Conservation (phyloP, 2,797 vertebrate genomes). For the Alouatta caraya region DNA sequence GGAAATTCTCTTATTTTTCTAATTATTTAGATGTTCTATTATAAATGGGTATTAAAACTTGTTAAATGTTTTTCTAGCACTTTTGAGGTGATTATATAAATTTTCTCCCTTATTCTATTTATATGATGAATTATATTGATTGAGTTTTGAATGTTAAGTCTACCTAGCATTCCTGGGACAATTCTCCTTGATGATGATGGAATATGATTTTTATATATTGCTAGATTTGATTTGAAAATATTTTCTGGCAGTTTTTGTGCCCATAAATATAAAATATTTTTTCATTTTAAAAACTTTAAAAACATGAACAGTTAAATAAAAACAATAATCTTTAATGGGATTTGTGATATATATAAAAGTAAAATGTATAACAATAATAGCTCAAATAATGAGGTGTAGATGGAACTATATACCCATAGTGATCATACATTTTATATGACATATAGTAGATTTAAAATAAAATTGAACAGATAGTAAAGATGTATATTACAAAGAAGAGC, state of each 20-base stretch:
- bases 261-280: background rate
- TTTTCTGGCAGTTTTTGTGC: background rate
- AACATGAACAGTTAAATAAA: background rate
- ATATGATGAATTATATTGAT: background rate
- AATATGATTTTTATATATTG: background rate
- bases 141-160: background rate
- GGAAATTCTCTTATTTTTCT: background rate
- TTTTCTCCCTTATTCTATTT: background rate
- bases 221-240: conserved; percentile 6
- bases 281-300: background rate
- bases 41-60: background rate
- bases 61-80: background rate
- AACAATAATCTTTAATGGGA: background rate
- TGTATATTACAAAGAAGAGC: background rate
- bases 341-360: background rate
- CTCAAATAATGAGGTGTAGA: background rate
- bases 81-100: background rate
- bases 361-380: background rate
- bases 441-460: conserved; percentile 14
- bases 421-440: background rate
- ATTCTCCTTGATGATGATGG: background rate
- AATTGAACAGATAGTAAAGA: background rate
- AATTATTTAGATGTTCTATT: background rate
- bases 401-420: background rate
- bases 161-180: background rate